Conservation (phyloP, 2,113 vertebrate genomes). For the Phoxinus phoxinus region DNA sequence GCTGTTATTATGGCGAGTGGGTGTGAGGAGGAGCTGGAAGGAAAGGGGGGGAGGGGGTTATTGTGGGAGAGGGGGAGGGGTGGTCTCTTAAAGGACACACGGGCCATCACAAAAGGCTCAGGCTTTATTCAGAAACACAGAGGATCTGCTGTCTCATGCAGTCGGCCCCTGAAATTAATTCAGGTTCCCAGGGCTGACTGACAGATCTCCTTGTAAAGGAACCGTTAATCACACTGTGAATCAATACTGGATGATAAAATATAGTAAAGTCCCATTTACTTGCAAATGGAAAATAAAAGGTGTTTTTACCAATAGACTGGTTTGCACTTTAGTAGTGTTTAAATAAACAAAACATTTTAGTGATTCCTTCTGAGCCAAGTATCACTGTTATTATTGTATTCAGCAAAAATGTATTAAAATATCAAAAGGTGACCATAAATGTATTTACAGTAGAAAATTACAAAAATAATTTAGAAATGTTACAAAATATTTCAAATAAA, state of each 20-base stretch:
- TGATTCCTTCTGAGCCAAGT: neutral
- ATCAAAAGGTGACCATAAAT: neutral
- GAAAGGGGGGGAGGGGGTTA: conserved; percentile 1
- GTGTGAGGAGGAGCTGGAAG: conserved; percentile 37
- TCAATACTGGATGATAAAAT: conserved; percentile 6
- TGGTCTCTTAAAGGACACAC: conserved; percentile 1
- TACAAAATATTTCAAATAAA: neutral
- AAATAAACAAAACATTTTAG: neutral
- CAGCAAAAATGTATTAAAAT: neutral
- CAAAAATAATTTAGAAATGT: too few relatives aligned
- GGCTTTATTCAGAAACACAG: conserved; percentile 49
- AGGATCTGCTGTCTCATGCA: conserved; percentile 33
- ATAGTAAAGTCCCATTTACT: neutral
- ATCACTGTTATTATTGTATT: neutral
- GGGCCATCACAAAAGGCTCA: conserved; percentile 30
- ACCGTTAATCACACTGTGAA: conserved; percentile 38
- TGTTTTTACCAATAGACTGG: neutral
- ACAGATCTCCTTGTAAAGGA: conserved; percentile 10
- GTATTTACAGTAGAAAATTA: too few relatives aligned
- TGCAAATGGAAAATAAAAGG: neutral
- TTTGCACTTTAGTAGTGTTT: neutral
- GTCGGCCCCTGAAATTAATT: neutral
- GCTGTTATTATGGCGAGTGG: conserved; percentile 39
- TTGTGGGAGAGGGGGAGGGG: conserved; percentile 29
- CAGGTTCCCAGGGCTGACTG: conserved; percentile 45